Base-by-base conservation (phyloP, 2,113 vertebrate species). In the Paedocypris sp. region DNA sequence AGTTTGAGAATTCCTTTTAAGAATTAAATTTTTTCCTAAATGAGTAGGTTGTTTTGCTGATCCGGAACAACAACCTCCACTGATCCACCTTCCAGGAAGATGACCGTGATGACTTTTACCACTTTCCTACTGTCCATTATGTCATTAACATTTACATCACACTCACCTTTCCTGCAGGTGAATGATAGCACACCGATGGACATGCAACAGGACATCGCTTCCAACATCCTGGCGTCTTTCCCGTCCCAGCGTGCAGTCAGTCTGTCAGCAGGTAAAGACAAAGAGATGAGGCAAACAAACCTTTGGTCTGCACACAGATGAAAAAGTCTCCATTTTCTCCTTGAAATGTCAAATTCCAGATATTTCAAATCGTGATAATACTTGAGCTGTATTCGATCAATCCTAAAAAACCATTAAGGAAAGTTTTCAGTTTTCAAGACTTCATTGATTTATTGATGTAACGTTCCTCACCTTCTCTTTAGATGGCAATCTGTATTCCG, bases 401-500 rank as follows among this genome's bases (percentile, higher is more conserved):
- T n/a, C n/a, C n/a, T n/a, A n/a, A 12, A 35, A 9, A 35, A 35
- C 11, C 33, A 1, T 22, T 35, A 10, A 25, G 12, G 11, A 18
- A 52, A 19, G 12, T 23, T 56, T 28, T 41, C 23, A n/a, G 16
- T 12, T 41, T 22, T 19, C 22, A 9, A 15, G 25, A 28, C 10
- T 19, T 11, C 28, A 10, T 29, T 41, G 23, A 15, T 33, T 60
- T 13, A 53, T 36, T 7, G 35, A 52, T 45, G 15, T 16, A 13
- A n/a, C 31, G 48, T 62, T 22, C 56, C 59, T 48, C 7, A 49
- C 52, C 33, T 25, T 50, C 25, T 20, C 25, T 66, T 63, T 68
- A 89, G 88, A 86, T 64, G 88, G 82, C 19, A 85, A 64, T 62
- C 76, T 89, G 52, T 89, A 89, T 51, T 86, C 87, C 2, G 86